Evolutionary conservation across 2,797 vertebrate species (phyloP).

Genomic region (Phyllotis vaccarum): DNA sequence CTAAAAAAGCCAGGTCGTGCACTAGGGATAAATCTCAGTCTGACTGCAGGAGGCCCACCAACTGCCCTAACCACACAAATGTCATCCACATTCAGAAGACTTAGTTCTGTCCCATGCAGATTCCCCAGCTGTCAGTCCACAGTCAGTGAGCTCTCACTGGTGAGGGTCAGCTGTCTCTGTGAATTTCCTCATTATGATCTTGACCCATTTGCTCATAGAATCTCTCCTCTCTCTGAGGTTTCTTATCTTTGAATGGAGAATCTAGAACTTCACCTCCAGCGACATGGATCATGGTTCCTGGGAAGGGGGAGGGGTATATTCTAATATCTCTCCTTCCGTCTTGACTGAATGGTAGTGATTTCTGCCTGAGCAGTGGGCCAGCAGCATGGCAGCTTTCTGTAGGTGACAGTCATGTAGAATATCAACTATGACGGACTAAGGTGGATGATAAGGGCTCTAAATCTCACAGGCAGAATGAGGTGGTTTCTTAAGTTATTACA

Average conservation of each 20-base stretch:
- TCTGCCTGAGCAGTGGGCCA: not conserved
- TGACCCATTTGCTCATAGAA: too few species aligned
- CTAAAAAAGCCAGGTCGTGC: too few species aligned
- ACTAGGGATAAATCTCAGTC: too few species aligned
- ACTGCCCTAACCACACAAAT: too few species aligned
- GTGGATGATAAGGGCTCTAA: not conserved
- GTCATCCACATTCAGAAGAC: too few species aligned
- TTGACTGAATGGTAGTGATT: conserved; percentile 6
- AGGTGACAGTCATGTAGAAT: not conserved
- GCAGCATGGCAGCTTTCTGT: not conserved
- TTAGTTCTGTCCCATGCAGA: too few species aligned
- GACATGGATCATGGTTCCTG: not conserved
- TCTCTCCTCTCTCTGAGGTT: not conserved
- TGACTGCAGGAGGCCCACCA: too few species aligned
- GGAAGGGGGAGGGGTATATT: not conserved
- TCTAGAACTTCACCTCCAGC: not conserved
- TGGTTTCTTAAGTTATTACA: conserved; percentile 26
- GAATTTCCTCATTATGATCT: too few species aligned
- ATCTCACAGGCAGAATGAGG: not conserved
- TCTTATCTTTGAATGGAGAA: not conserved
- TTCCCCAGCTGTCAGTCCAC: too few species aligned
- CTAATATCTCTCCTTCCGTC: not conserved
- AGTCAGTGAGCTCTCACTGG: too few species aligned
- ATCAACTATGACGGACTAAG: not conserved
- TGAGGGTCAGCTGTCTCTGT: too few species aligned